Percentiles rank a stretch among this genome's conserved stretches.
Evolutionary conservation across 2,113 vertebrate species (phyloP).

Genomic region (Promerops cafer): DNA sequence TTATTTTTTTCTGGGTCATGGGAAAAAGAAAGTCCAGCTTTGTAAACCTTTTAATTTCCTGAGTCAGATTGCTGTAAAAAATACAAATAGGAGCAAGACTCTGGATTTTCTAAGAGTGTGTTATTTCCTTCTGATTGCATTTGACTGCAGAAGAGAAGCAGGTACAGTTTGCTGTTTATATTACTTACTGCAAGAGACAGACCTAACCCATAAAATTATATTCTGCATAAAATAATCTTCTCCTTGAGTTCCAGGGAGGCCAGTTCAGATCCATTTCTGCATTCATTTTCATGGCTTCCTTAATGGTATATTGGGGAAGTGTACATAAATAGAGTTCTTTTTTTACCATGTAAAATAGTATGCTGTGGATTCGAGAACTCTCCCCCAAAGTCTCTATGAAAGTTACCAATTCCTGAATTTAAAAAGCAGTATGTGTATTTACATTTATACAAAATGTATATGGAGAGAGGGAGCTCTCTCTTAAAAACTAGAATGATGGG

Average conservation of each 20-base stretch:
- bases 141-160: not conserved
- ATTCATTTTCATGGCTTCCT: not conserved
- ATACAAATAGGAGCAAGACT: not conserved
- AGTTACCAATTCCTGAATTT: not conserved
- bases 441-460: not conserved
- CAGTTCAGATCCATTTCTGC: not conserved
- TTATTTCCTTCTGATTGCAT: slow-evolving; percentile 5
- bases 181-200: not conserved
- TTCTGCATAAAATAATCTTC: not conserved
- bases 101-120: not conserved
- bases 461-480: not conserved
- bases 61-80: not conserved
- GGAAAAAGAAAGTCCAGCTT: slow-evolving; percentile 9
- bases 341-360: not conserved
- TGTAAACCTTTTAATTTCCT: slow-evolving; percentile 1
- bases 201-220: not conserved
- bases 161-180: not conserved
- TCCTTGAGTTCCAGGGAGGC: not conserved
- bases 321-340: not conserved
- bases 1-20: slow-evolving; percentile 25
- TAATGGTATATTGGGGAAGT: not conserved
- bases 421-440: not conserved
- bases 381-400: not conserved
- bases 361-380: not conserved
- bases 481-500: not conserved